A percentile compares a stretch with the other conserved stretches of the same genome.
Evolutionary conservation across 2,113 vertebrate genomes (phyloP).

Genomic region (Ramphastos sulfuratus): DNA sequence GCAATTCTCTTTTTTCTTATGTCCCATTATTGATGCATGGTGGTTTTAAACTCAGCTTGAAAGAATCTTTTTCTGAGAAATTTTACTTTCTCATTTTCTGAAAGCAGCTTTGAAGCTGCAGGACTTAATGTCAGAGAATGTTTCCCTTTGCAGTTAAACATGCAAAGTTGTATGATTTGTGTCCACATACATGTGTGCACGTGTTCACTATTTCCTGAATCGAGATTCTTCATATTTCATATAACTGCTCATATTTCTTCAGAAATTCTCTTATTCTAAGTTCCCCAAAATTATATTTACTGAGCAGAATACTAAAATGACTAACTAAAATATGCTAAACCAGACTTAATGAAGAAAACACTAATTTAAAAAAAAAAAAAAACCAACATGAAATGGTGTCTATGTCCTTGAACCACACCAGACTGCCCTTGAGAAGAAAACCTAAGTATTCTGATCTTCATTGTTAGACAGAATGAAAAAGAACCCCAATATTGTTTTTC

Average conservation of each 20-base stretch:
- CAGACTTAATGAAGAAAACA: neutral
- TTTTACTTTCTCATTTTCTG: neutral
- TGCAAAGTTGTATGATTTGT: neutral
- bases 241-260: neutral
- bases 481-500: neutral
- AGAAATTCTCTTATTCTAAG: neutral
- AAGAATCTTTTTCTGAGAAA: neutral
- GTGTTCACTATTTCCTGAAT: neutral
- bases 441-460: neutral
- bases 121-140: neutral
- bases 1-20: neutral
- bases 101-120: neutral
- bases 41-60: neutral
- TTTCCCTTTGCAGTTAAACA: neutral
- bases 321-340: neutral
- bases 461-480: neutral
- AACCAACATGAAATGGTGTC: neutral
- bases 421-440: neutral
- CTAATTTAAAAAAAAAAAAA: neutral
- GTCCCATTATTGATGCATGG: neutral
- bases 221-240: neutral
- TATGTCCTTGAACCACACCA: neutral
- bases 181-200: neutral
- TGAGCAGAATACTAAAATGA: neutral
- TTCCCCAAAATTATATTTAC: neutral